These are phyloP conservation scores for Lagenorhynchus albirostris DNA, from an alignment of 2,113 vertebrate genomes.

Conservation along the genomic window DNA sequence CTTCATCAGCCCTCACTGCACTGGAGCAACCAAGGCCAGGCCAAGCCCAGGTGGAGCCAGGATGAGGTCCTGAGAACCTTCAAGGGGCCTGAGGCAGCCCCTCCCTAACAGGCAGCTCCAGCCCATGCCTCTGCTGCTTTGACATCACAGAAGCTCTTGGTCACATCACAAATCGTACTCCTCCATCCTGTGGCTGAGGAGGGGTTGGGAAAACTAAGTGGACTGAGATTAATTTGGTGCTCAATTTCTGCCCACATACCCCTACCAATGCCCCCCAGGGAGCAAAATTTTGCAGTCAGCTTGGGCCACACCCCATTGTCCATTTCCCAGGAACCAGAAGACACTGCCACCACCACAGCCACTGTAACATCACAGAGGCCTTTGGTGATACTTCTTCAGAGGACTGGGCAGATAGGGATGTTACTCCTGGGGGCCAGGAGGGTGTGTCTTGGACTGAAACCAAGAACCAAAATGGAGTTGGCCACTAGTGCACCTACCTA, in stretches of 20 bases:
- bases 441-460: not conserved
- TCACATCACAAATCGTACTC: not conserved
- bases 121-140: not conserved
- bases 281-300: not conserved
- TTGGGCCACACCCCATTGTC: not conserved
- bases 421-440: not conserved
- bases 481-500: not conserved
- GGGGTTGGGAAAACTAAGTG: not conserved
- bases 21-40: not conserved
- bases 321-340: not conserved
- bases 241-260: not conserved
- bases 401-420: not conserved
- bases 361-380: not conserved
- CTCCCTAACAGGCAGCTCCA: not conserved
- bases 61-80: not conserved
- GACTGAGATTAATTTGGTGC: not conserved
- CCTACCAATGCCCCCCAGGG: not conserved
- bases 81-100: not conserved
- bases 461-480: slow-evolving; percentile 42
- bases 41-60: not conserved
- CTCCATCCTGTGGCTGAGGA: not conserved
- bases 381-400: not conserved
- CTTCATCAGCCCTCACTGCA: not conserved
- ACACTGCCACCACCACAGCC: not conserved
- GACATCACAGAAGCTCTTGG: not conserved